phyloP scores from a whole-genome alignment of 2,113 vertebrate species.

The Percopsis transmontana region DNA sequence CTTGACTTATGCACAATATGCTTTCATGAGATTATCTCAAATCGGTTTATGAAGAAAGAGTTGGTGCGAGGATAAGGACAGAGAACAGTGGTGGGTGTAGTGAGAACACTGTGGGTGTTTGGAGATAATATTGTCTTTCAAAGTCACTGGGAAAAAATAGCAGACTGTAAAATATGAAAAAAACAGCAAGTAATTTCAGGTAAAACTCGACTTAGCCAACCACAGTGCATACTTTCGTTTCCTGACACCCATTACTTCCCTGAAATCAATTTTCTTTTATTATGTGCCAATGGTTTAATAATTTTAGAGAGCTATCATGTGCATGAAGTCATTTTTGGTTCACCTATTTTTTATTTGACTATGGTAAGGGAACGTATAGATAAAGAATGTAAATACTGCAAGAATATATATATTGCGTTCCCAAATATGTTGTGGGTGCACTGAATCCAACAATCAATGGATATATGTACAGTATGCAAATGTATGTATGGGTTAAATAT shows the following conservation, averaged over 20 bases:
- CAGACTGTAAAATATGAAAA: neutral
- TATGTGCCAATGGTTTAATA: no score
- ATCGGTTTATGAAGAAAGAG: constrained; percentile 6
- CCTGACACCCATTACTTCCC: neutral
- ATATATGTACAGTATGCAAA: neutral
- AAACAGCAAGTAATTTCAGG: neutral
- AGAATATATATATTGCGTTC: no score
- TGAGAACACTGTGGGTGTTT: neutral
- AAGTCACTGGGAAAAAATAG: neutral
- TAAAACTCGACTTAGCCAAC: neutral
- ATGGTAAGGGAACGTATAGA: no score
- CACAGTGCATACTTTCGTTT: neutral
- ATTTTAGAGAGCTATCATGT: no score
- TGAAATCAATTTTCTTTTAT: neutral
- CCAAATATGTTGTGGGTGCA: no score
- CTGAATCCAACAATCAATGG: neutral
- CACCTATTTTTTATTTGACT: no score
- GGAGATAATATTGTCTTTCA: neutral
- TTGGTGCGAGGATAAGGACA: neutral
- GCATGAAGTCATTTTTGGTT: no score
- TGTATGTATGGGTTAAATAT: no score
- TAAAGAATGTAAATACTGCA: no score
- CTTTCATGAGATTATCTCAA: no score
- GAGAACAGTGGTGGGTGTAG: neutral
- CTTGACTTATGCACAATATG: no score